These are phyloP conservation scores for Hydrozoanthus gracilis DNA, from an alignment of 92 coral and sea anemone genomes.

Conservation along the genomic window DNA sequence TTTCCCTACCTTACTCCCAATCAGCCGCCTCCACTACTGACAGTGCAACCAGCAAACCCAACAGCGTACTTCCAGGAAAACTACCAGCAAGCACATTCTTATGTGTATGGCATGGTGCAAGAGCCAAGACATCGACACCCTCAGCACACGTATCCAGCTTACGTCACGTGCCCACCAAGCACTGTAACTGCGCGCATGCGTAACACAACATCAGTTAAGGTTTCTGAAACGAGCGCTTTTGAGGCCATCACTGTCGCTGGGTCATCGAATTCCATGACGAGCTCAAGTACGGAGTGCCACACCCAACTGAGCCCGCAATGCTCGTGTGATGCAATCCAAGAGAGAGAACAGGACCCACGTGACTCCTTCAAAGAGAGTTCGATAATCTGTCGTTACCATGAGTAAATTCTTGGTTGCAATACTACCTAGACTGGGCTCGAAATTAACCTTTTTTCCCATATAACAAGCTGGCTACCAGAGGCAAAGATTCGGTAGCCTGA, in stretches of 20 bases:
- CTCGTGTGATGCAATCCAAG: slow-evolving; percentile 23
- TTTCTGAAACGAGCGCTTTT: slow-evolving; percentile 85
- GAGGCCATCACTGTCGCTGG: slow-evolving; percentile 61
- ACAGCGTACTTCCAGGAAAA: slow-evolving; percentile 72
- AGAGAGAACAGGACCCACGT: not conserved
- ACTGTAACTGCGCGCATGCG: slow-evolving; percentile 37
- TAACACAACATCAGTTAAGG: slow-evolving; percentile 58
- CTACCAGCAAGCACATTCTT: slow-evolving; percentile 64
- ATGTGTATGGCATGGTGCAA: slow-evolving; percentile 42
- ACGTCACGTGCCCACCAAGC: slow-evolving; percentile 70
- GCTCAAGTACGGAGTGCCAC: not conserved
- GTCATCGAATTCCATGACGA: not conserved
- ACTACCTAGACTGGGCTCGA: not conserved
- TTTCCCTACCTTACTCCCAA: slow-evolving; percentile 85
- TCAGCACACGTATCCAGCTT: slow-evolving; percentile 79
- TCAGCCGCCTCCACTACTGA: slow-evolving; percentile 69
- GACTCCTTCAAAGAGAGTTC: slow-evolving; percentile 4
- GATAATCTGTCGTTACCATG: not conserved
- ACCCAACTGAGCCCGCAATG: slow-evolving; percentile 28
- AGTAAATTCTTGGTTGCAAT: not conserved
- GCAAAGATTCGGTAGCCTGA: no score
- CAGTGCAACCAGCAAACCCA: slow-evolving; percentile 63
- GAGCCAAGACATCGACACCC: slow-evolving; percentile 48
- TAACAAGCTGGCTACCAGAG: no score
- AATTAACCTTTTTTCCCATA: no score